Percentiles rank a stretch among this genome's conserved stretches.
These are phyloP conservation scores for Coendou prehensilis DNA, from an alignment of 2,797 vertebrate genomes.

Conservation along the genomic window DNA sequence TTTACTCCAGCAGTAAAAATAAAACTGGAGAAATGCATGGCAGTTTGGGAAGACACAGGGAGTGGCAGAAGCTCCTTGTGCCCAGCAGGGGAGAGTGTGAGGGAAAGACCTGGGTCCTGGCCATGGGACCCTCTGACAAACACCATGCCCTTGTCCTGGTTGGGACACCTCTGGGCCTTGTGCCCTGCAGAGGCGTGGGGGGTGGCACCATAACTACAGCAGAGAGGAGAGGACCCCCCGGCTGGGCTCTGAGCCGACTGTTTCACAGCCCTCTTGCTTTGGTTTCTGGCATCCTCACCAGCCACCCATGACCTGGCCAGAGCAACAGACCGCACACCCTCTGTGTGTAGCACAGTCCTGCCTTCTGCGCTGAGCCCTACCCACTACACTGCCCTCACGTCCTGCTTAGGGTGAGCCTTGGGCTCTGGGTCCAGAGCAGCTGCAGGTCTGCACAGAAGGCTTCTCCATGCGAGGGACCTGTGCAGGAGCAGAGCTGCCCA, in stretches of 20 bases:
- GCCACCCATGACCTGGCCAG: background rate
- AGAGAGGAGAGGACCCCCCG: background rate
- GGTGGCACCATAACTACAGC: background rate
- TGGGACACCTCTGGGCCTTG: background rate
- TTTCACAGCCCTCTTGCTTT: background rate
- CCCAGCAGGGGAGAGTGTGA: background rate
- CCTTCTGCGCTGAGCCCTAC: background rate
- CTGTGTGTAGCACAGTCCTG: background rate
- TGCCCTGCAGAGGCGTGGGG: too few species aligned
- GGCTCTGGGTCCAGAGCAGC: background rate
- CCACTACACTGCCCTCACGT: background rate
- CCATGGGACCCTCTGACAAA: background rate
- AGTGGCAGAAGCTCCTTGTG: background rate
- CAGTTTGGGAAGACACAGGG: background rate
- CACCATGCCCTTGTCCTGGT: background rate
- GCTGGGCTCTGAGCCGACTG: rapidly evolving
- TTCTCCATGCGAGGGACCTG: background rate
- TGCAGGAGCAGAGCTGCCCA: background rate
- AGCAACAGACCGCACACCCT: background rate
- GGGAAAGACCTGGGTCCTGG: background rate
- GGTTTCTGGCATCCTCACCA: background rate
- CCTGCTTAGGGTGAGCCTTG: background rate
- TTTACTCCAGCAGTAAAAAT: background rate
- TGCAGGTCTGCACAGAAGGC: background rate
- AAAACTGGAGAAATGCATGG: background rate